Conservation (phyloP, 2,113 vertebrate species). For the Lepus americanus region DNA sequence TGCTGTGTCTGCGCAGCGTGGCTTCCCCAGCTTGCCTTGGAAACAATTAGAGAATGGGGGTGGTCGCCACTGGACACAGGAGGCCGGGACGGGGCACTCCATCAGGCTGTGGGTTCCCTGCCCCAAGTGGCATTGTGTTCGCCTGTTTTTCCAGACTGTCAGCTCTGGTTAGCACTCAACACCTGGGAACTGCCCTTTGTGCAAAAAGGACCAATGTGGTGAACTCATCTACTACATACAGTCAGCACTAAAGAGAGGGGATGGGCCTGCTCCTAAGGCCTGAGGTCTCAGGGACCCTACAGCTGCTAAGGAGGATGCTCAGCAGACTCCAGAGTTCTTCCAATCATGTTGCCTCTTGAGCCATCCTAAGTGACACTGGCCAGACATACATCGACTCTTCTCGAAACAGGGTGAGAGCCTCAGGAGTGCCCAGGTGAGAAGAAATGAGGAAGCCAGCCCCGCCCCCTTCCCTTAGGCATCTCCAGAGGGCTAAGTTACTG, state of each 20-base stretch:
- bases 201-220: neutral
- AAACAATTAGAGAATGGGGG: neutral
- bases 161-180: neutral
- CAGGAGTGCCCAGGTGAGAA: neutral
- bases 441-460: accelerated
- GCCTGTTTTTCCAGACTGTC: neutral
- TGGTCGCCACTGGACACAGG: neutral
- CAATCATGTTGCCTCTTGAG: neutral
- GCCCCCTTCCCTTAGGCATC: neutral
- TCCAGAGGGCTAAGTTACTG: neutral
- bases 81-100: neutral
- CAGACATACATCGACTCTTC: neutral
- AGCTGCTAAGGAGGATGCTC: neutral
- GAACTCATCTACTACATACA: neutral
- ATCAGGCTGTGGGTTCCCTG: neutral
- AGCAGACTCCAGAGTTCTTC: neutral
- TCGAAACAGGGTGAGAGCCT: neutral
- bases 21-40: neutral
- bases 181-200: neutral
- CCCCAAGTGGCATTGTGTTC: neutral
- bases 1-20: accelerated
- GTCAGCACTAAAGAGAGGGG: accelerated
- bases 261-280: accelerated
- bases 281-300: neutral
- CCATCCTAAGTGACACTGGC: neutral